A percentile compares a stretch with the other conserved stretches of the same genome.
phyloP scores from a whole-genome alignment of 2,113 vertebrate genomes.

The human region DNA sequence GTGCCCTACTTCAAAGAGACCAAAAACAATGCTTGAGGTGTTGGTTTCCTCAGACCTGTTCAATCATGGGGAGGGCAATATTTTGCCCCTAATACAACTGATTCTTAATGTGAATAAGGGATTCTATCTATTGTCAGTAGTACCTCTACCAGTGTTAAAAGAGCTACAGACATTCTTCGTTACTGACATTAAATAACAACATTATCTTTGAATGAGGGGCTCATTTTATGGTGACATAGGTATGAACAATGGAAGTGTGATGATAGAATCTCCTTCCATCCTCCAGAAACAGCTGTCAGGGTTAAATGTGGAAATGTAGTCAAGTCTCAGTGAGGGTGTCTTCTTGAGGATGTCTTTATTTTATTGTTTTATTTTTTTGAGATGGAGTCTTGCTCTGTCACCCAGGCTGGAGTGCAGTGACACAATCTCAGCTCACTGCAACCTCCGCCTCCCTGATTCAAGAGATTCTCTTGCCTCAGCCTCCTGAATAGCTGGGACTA shows the following conservation, averaged over 20 bases:
- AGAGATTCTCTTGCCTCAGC: too few species aligned
- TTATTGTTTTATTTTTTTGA: too few species aligned
- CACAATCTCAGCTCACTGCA: too few species aligned
- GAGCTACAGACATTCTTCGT: neutral
- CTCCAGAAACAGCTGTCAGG: accelerated
- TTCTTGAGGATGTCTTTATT: neutral
- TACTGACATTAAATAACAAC: neutral
- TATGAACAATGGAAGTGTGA: too few species aligned
- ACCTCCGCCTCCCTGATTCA: too few species aligned
- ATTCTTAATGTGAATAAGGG: too few species aligned
- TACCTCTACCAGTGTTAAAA: neutral
- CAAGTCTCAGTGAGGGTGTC: neutral
- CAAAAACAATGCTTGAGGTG: accelerated
- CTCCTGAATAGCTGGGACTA: too few species aligned
- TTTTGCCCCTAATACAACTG: neutral
- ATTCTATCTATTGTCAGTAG: neutral
- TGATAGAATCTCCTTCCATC: neutral
- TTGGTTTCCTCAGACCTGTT: neutral
- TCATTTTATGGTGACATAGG: neutral
- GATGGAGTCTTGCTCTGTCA: too few species aligned
- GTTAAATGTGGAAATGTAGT: neutral
- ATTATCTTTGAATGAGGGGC: neutral
- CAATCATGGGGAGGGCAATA: accelerated
- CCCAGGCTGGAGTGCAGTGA: too few species aligned
- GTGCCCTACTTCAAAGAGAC: neutral